Percentiles rank a stretch among this genome's conserved stretches.
Conservation (phyloP, 2,888 invertebrate genomes). For the Pherbina coryleti region DNA sequence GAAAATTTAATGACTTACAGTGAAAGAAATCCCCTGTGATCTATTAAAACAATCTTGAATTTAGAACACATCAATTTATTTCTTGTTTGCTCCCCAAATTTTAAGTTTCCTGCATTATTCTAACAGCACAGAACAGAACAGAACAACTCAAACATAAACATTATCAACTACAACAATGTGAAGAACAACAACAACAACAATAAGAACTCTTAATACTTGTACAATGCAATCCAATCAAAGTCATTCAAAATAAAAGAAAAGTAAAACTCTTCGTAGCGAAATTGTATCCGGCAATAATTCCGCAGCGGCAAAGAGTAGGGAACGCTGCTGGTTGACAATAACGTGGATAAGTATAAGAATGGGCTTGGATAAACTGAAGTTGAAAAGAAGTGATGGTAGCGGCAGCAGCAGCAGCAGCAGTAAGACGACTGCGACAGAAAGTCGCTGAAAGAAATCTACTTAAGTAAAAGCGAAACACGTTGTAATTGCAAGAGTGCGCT, state of each 20-base stretch:
- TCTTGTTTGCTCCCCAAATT: constrained; percentile 9
- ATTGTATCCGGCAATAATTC: constrained; percentile 48
- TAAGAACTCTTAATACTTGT: constrained; percentile 42
- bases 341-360: neutral
- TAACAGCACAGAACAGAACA: neutral
- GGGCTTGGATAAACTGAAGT: neutral
- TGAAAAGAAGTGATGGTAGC: neutral
- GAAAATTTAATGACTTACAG: too few relatives aligned
- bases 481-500: constrained; percentile 45
- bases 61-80: constrained; percentile 28
- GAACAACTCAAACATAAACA: constrained; percentile 42
- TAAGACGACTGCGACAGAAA: constrained; percentile 3
- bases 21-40: too few relatives aligned
- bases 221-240: constrained; percentile 48
- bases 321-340: neutral
- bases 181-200: constrained; percentile 16
- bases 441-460: constrained; percentile 26
- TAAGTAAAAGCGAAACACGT: constrained; percentile 36
- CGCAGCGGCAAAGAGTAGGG: constrained; percentile 21
- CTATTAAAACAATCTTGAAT: neutral
- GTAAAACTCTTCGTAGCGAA: constrained; percentile 34
- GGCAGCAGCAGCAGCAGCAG: neutral
- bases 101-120: constrained; percentile 24
- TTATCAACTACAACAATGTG: constrained; percentile 39
- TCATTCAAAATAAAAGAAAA: constrained; percentile 31